phyloP scores from a whole-genome alignment of 2,113 vertebrate species.

The Brienomyrus longianalis region DNA sequence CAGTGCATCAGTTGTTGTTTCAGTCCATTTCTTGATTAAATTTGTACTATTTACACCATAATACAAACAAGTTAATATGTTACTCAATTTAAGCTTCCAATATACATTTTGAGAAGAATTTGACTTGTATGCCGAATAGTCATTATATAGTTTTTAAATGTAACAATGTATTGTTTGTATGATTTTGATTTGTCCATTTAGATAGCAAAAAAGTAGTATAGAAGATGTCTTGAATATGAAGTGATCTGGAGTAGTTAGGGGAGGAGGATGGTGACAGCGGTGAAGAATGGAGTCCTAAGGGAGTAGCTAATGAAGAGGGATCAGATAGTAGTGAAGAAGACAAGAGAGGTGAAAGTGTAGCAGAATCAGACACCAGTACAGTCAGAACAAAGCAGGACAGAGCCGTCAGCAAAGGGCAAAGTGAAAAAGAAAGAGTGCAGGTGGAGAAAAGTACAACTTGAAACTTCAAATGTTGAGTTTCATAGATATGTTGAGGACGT shows the following conservation, averaged over 20 bases:
- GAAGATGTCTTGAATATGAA: not conserved
- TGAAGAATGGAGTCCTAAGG: no score
- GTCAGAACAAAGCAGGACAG: not conserved
- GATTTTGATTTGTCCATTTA: not conserved
- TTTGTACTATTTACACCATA: no score
- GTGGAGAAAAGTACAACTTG: no score
- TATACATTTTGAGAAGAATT: not conserved
- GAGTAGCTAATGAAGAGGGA: not conserved
- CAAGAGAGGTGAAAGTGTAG: conserved; percentile 13
- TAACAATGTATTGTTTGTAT: not conserved
- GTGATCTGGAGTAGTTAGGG: not conserved
- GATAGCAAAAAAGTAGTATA: not conserved
- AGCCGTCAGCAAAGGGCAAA: no score
- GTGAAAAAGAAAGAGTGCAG: no score
- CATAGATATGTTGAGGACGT: no score
- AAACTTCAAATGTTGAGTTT: no score
- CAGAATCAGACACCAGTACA: conserved; percentile 25
- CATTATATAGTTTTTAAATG: not conserved
- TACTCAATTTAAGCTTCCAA: not conserved
- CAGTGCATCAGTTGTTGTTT: no score
- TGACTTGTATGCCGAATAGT: not conserved
- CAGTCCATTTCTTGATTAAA: no score
- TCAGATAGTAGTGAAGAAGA: conserved; percentile 17
- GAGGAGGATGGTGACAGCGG: no score
- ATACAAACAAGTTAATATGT: not conserved